phyloP scores from a whole-genome alignment of 2,113 vertebrate genomes.

The Pseudopodoces humilis region DNA sequence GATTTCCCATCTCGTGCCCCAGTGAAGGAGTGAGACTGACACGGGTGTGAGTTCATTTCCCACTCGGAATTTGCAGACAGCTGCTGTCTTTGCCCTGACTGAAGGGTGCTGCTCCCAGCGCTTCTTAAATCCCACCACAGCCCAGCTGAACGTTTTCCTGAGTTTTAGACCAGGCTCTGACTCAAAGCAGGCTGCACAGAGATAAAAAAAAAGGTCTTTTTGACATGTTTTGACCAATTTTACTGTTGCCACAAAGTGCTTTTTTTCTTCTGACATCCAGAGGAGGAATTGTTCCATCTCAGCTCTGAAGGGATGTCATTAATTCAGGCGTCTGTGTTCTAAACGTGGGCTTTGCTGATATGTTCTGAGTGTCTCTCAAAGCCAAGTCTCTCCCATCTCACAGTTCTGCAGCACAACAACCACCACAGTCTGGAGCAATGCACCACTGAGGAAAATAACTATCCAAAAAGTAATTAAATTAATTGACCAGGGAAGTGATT shows the following conservation, averaged over 20 bases:
- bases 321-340: not conserved
- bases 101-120: accelerated
- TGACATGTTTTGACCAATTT: not conserved
- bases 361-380: not conserved
- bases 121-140: not conserved
- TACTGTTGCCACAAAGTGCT: not conserved
- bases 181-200: not conserved
- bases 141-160: accelerated
- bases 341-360: not conserved
- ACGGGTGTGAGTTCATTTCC: not conserved
- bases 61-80: not conserved
- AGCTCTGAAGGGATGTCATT: not conserved
- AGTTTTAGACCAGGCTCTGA: not conserved
- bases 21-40: not conserved
- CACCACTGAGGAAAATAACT: conserved; percentile 56
- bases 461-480: conserved; percentile 62
- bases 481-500: conserved; percentile 63
- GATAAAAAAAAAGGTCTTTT: not conserved
- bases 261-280: not conserved
- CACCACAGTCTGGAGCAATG: not conserved
- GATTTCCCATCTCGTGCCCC: not conserved
- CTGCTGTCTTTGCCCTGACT: not conserved
- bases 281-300: conserved; percentile 3
- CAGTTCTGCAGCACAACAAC: not conserved
- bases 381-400: not conserved